Base-by-base conservation (phyloP, 2,113 vertebrate genomes). In the Meleagris gallopavo region DNA sequence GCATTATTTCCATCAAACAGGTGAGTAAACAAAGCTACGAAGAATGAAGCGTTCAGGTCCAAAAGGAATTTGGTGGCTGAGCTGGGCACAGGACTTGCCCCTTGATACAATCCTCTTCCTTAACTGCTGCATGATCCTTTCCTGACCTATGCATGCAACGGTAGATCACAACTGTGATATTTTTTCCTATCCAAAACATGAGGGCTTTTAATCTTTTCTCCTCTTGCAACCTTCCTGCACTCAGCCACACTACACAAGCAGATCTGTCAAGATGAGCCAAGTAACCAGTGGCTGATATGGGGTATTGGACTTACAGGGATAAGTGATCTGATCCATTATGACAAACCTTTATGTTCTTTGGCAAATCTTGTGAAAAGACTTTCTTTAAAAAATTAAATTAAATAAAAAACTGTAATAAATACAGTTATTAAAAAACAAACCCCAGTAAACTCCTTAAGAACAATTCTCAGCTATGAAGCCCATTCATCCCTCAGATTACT, bases 11-110 rank as follows among this genome's bases (percentile, higher is more conserved):
- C 61, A 73, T 90, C 91, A 93, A 92, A 96, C 94, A 95, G 94
- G 94, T 95, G 93, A 96, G 91, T 94, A 96, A 96, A 96, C 96
- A 95, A 95, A 95, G 89, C 81, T 91, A 94, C 89, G 95, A 95
- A 95, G 92, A 93, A 95, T 86, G 71, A 95, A 97, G 94, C 95
- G 95, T 96, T 95, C 71, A 58, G 70, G 88, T 88, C 93, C 86
- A 2, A 96, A 58, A 94, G 94, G 95, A 96, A 95, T 88, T 95
- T 91, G 83, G 91, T 90, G 88, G 94, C 95, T 91, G 72, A 83
- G 83, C 88, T 91, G 90, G 93, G 90, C 95, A 94, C 66, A 94
- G 83, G 94, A 90, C 58, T 69, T 86, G 72, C 83, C 91, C 88
- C 94, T 83, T 93, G 93, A 96, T 45, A 94, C 71, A 88, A 93